Evolutionary conservation across 2,113 vertebrate species (phyloP).

Genomic region (Thunnus maccoyii): DNA sequence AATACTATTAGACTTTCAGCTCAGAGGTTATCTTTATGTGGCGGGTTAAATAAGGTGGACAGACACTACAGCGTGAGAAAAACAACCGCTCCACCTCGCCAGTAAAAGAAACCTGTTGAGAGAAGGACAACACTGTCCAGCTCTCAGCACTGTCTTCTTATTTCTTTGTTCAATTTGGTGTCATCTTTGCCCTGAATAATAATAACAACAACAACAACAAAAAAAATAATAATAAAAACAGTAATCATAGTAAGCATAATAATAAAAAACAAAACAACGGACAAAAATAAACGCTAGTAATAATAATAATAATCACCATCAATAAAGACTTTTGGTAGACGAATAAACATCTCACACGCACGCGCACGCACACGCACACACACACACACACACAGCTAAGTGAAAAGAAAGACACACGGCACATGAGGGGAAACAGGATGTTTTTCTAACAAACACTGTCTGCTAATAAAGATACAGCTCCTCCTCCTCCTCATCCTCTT

Average conservation of each 20-base stretch:
- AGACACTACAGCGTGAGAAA: conserved; percentile 51
- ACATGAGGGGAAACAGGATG: conserved; percentile 51
- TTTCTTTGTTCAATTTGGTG: conserved; percentile 84
- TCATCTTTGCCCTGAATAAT: conserved; percentile 85
- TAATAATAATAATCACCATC: conserved; percentile 67
- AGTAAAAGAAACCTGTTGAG: conserved; percentile 61
- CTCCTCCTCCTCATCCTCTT: conserved; percentile 55
- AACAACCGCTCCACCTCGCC: conserved; percentile 48
- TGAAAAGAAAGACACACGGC: conserved; percentile 51
- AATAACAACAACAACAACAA: conserved; percentile 61
- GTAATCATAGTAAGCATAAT: conserved; percentile 60
- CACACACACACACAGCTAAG: conserved; percentile 53
- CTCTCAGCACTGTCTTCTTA: conserved; percentile 33
- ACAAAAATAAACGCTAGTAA: conserved; percentile 73
- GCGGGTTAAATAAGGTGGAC: conserved; percentile 42
- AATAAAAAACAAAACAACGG: conserved; percentile 60
- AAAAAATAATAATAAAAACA: conserved; percentile 60
- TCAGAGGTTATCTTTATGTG: conserved; percentile 50
- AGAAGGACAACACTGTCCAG: conserved; percentile 22
- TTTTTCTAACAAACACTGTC: conserved; percentile 59
- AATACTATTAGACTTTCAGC: conserved; percentile 66
- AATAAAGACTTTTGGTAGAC: conserved; percentile 81
- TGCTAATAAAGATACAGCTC: conserved; percentile 62
- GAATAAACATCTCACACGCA: conserved; percentile 49
- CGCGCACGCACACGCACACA: neutral